These are phyloP conservation scores for Hypothenemus hampei DNA, from an alignment of 1,140 invertebrate species.

Conservation along the genomic window DNA sequence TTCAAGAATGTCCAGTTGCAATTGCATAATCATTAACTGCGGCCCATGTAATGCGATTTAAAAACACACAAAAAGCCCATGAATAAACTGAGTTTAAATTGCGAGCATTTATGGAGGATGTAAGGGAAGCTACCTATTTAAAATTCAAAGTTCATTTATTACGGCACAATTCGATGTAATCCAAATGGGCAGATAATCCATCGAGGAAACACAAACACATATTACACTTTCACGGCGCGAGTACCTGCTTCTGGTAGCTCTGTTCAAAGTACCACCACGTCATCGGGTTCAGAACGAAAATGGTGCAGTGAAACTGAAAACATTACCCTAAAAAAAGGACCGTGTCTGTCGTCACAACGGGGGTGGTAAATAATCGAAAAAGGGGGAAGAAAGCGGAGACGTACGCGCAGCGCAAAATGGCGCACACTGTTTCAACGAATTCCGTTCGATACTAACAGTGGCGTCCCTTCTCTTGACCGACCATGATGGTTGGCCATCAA, in stretches of 20 bases:
- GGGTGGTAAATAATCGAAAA: background rate
- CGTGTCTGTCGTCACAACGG: background rate
- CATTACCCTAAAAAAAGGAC: background rate
- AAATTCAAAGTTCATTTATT: too few relatives aligned
- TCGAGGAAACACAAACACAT: slow-evolving; percentile 3
- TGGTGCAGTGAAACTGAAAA: background rate
- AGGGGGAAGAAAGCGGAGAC: background rate
- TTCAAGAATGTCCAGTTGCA: too few relatives aligned
- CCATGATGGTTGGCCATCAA: slow-evolving; percentile 6
- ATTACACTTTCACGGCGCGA: slow-evolving; percentile 1
- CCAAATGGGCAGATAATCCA: background rate
- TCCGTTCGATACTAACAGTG: slow-evolving; percentile 9
- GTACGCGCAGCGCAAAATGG: slow-evolving; percentile 5
- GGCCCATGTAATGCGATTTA: background rate
- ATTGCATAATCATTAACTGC: background rate
- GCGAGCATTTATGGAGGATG: background rate
- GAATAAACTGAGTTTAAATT: background rate
- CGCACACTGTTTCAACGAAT: slow-evolving; percentile 5
- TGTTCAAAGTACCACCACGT: background rate
- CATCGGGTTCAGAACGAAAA: background rate
- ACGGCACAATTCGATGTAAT: too few relatives aligned
- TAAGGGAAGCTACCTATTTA: background rate
- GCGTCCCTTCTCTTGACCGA: slow-evolving; percentile 10
- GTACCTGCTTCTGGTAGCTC: background rate
- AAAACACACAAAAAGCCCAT: background rate